Percentiles rank a stretch among this genome's conserved stretches.
These are phyloP conservation scores for Thunnus maccoyii DNA, from an alignment of 2,113 vertebrate genomes.

Conservation along the genomic window DNA sequence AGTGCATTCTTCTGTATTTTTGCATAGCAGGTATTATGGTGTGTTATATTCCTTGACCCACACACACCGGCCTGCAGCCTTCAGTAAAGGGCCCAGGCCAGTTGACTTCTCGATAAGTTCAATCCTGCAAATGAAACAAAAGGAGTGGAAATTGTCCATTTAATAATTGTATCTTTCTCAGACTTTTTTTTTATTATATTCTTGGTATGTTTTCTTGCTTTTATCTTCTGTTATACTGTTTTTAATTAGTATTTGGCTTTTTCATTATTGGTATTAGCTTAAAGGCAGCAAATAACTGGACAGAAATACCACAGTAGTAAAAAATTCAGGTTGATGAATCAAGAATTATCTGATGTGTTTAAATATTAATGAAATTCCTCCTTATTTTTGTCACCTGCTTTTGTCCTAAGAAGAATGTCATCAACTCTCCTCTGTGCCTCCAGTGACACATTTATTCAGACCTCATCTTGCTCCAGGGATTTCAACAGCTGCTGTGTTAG, in stretches of 20 bases:
- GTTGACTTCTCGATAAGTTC: conserved; percentile 90
- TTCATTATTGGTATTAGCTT: background rate
- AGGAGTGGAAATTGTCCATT: conserved; percentile 87
- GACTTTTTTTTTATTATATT: conserved; percentile 20
- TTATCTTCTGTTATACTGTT: background rate
- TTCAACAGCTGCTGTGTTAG: conserved; percentile 37
- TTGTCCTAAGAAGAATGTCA: conserved; percentile 27
- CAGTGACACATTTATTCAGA: conserved; percentile 46
- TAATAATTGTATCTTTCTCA: conserved; percentile 75
- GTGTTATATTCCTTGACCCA: conserved; percentile 59
- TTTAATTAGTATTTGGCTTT: background rate
- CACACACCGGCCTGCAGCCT: conserved; percentile 90
- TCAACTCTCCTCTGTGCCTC: conserved; percentile 29
- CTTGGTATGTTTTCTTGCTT: conserved; percentile 17
- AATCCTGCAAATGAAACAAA: conserved; percentile 90
- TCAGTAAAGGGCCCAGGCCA: conserved; percentile 88
- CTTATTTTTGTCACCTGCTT: conserved; percentile 12
- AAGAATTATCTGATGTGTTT: background rate
- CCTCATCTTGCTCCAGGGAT: conserved; percentile 12
- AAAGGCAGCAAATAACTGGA: background rate
- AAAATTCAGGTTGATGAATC: background rate
- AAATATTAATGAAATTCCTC: background rate
- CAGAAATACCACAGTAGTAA: background rate
- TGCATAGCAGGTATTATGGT: conserved; percentile 44
- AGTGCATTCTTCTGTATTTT: conserved; percentile 14